Evolutionary conservation across 2,888 invertebrate species (phyloP).

Genomic region (Antitype chi): DNA sequence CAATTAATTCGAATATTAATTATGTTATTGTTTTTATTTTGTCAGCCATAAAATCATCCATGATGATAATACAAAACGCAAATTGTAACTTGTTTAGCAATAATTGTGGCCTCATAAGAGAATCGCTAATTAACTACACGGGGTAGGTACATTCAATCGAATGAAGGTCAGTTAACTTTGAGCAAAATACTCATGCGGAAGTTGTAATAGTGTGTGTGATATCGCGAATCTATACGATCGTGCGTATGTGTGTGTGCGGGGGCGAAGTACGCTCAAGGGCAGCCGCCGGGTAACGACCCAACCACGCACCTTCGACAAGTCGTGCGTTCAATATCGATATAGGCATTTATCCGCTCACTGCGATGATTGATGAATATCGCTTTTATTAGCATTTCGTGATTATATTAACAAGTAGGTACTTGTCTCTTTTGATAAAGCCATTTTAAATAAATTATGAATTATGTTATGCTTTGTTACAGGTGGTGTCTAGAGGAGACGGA

Average conservation of each 20-base stretch:
- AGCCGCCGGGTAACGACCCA: slow-evolving; percentile 85
- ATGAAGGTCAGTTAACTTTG: slow-evolving; percentile 80
- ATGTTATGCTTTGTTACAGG: slow-evolving; percentile 74
- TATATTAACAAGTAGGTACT: slow-evolving; percentile 28
- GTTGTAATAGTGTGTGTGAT: slow-evolving; percentile 68
- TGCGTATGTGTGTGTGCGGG: slow-evolving; percentile 71
- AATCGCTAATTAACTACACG: slow-evolving; percentile 61
- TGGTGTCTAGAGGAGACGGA: slow-evolving; percentile 76
- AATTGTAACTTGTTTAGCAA: slow-evolving; percentile 37
- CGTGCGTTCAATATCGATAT: slow-evolving; percentile 68
- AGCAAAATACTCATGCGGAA: slow-evolving; percentile 75
- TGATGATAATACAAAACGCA: background rate
- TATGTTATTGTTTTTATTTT: background rate
- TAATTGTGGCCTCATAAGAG: slow-evolving; percentile 56
- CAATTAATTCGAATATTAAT: background rate
- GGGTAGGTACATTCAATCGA: slow-evolving; percentile 70
- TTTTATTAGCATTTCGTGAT: slow-evolving; percentile 37
- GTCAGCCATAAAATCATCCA: background rate
- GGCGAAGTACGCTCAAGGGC: slow-evolving; percentile 88
- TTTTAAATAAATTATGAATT: slow-evolving; percentile 4
- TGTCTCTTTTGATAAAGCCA: slow-evolving; percentile 11
- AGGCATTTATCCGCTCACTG: slow-evolving; percentile 54
- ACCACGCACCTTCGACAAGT: slow-evolving; percentile 73
- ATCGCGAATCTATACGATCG: slow-evolving; percentile 53
- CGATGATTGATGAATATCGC: slow-evolving; percentile 60